Conservation (phyloP, 2,113 vertebrate genomes). For the Galbula dea region DNA sequence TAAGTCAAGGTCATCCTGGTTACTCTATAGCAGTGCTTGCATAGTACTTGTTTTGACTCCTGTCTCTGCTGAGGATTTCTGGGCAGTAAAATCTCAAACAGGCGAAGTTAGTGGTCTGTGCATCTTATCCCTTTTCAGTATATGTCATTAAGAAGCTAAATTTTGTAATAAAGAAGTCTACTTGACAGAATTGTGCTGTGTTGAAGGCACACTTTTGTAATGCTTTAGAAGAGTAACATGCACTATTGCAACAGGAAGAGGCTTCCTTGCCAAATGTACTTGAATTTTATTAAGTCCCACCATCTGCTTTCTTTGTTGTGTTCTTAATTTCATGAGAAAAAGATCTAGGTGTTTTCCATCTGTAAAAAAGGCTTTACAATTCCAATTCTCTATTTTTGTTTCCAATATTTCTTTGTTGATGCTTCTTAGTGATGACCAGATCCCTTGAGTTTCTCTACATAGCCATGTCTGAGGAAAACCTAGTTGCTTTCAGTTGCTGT, state of each 20-base stretch:
- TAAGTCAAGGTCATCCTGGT: not conserved
- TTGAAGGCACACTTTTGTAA: not conserved
- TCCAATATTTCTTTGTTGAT: not conserved
- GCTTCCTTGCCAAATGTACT: conserved; percentile 19
- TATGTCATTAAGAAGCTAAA: not conserved
- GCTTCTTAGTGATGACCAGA: not conserved
- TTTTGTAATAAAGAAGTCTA: not conserved
- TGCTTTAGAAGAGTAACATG: not conserved
- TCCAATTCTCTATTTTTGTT: not conserved
- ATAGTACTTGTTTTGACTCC: not conserved
- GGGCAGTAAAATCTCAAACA: not conserved
- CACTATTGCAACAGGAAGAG: not conserved
- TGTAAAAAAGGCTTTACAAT: not conserved
- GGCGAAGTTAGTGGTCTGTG: not conserved
- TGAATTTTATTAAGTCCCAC: conserved; percentile 38
- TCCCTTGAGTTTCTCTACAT: not conserved
- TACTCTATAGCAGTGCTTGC: not conserved
- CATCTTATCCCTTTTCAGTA: not conserved
- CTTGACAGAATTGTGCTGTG: not conserved
- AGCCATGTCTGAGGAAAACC: not conserved
- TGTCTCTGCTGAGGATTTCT: not conserved
- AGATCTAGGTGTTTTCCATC: not conserved
- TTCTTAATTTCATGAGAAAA: not conserved
- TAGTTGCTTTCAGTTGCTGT: not conserved
- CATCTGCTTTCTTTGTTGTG: conserved; percentile 18